Percentiles rank a stretch among this genome's conserved stretches.
Conservation (phyloP, 2,797 vertebrate species). For the Aeoliscus strigatus region DNA sequence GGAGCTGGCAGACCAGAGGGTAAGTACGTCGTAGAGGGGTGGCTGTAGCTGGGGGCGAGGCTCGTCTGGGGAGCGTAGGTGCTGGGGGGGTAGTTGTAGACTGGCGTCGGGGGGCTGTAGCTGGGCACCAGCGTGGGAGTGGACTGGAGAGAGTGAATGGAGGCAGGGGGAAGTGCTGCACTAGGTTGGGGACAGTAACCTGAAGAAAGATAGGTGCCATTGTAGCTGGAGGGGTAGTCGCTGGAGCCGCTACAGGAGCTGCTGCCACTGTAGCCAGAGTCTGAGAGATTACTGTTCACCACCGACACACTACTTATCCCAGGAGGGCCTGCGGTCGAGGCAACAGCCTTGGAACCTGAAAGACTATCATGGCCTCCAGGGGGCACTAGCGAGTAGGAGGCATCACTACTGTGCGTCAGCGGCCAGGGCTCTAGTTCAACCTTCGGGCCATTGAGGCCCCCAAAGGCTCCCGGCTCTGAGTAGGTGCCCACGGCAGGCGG, state of each 20-base stretch:
- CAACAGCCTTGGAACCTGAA: conserved; percentile 73
- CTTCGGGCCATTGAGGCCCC: conserved; percentile 77
- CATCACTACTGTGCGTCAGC: conserved; percentile 78
- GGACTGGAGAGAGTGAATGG: conserved; percentile 83
- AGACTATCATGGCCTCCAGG: conserved; percentile 84
- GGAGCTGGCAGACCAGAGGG: conserved; percentile 83
- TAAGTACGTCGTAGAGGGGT: conserved; percentile 82
- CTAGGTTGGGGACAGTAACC: conserved; percentile 85
- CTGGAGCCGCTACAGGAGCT: conserved; percentile 78
- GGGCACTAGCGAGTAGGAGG: conserved; percentile 79
- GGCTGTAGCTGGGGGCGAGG: conserved; percentile 77
- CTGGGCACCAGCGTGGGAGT: conserved; percentile 80
- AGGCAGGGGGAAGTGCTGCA: conserved; percentile 79
- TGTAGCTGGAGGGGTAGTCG: conserved; percentile 86
- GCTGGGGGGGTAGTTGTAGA: conserved; percentile 85
- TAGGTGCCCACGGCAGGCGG: conserved; percentile 77
- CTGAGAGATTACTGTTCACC: conserved; percentile 80
- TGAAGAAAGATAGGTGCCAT: conserved; percentile 86
- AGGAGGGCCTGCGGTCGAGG: conserved; percentile 67
- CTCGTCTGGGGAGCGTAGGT: conserved; percentile 83
- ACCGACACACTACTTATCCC: conserved; percentile 79
- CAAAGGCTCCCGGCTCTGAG: conserved; percentile 81
- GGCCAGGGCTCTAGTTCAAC: conserved; percentile 89
- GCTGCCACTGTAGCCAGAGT: conserved; percentile 78
- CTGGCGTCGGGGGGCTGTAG: conserved; percentile 81